Evolutionary conservation across 2,888 invertebrate genomes (phyloP).

Genomic region (Ornithoptera priamus): DNA sequence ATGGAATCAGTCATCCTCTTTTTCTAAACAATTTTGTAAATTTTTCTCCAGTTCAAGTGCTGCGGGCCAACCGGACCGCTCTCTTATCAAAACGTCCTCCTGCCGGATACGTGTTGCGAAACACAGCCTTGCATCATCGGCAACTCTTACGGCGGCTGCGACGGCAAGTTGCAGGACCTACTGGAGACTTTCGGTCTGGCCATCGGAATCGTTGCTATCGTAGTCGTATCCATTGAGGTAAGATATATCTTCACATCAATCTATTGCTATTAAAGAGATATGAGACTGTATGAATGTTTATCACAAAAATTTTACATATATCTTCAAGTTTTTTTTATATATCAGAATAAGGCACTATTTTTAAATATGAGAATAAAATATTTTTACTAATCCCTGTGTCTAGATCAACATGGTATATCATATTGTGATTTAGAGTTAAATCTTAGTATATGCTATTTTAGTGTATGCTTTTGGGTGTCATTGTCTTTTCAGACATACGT

Average conservation of each 20-base stretch:
- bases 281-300: no score
- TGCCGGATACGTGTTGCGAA: conserved; percentile 72
- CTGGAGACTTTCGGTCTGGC: conserved; percentile 70
- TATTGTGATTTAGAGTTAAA: no score
- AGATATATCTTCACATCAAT: conserved; percentile 4
- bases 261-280: neutral
- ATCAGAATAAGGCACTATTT: no score
- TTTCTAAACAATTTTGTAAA: neutral
- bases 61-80: conserved; percentile 70
- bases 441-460: no score
- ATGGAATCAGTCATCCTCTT: neutral
- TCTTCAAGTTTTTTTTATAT: no score
- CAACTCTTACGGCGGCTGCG: conserved; percentile 74
- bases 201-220: conserved; percentile 82
- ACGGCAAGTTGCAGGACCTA: conserved; percentile 53
- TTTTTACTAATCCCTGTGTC: no score
- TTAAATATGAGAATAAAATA: no score
- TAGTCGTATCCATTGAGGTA: conserved; percentile 84
- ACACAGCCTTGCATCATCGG: conserved; percentile 45
- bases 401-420: no score
- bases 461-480: no score
- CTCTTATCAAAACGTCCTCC: conserved; percentile 52
- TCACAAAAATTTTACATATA: no score
- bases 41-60: conserved; percentile 72
- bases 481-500: no score